Evolutionary conservation across 2,888 invertebrate genomes (phyloP).

Genomic region (Archips crataeganus): DNA sequence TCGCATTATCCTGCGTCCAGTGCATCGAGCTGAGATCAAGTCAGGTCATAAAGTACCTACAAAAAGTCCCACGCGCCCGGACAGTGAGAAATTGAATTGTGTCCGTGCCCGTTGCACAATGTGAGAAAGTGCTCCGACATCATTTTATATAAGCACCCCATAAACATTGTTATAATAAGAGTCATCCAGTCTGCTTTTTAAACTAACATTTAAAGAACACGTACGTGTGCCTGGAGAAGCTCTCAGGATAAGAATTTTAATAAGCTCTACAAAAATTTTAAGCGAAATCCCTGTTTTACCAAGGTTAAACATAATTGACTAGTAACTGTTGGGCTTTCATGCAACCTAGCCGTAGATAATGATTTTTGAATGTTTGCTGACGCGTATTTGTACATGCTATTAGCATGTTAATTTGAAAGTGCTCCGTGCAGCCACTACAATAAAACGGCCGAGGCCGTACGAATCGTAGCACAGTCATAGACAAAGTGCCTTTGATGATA

Average conservation of each 20-base stretch:
- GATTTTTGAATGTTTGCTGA: not conserved
- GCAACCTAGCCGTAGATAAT: not conserved
- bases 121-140: conserved; percentile 28
- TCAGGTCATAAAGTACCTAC: conserved; percentile 26
- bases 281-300: too few relatives aligned
- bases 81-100: conserved; percentile 42
- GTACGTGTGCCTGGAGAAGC: not conserved
- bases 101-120: conserved; percentile 19
- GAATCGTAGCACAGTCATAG: conserved; percentile 3
- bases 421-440: not conserved
- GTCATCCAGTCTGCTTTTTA: conserved; percentile 8
- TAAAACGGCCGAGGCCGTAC: not conserved
- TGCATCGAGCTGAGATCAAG: conserved; percentile 18
- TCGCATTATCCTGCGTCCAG: not conserved
- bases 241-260: not conserved
- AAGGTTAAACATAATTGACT: not conserved
- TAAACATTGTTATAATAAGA: conserved; percentile 22
- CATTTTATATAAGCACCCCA: conserved; percentile 29
- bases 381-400: not conserved
- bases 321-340: not conserved
- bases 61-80: conserved; percentile 25
- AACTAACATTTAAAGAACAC: conserved; percentile 8
- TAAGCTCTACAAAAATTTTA: not conserved
- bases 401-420: not conserved
- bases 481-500: conserved; percentile 25